phyloP scores from a whole-genome alignment of 1,140 invertebrate species.

The Nymphalis io region DNA sequence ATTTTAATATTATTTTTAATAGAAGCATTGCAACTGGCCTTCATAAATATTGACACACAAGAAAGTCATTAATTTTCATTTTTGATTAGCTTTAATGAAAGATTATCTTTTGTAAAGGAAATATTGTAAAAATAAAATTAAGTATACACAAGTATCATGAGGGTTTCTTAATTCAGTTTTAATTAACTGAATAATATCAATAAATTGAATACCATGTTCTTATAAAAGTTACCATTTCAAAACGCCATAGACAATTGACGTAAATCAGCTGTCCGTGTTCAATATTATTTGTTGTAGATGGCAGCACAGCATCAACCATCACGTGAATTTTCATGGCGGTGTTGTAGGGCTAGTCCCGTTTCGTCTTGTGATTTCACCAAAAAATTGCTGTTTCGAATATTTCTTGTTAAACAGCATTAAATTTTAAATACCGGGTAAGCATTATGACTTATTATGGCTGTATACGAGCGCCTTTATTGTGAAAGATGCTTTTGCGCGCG shows the following conservation, averaged over 20 bases:
- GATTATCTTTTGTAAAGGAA: too few species aligned
- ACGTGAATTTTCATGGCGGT: slow-evolving; percentile 81
- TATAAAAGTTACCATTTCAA: slow-evolving; percentile 11
- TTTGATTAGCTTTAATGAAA: too few species aligned
- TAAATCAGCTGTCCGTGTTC: slow-evolving; percentile 80
- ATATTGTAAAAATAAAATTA: too few species aligned
- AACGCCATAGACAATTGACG: slow-evolving; percentile 78
- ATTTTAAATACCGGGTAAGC: slow-evolving; percentile 73
- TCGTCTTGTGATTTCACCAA: slow-evolving; percentile 81
- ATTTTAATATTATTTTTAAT: too few species aligned
- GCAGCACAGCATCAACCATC: slow-evolving; percentile 80
- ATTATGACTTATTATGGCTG: slow-evolving; percentile 40
- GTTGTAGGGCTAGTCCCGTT: slow-evolving; percentile 79
- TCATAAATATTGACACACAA: too few species aligned
- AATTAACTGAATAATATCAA: background rate
- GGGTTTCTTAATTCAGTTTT: background rate
- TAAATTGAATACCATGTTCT: background rate
- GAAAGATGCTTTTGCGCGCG: slow-evolving; percentile 61
- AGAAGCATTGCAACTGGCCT: too few species aligned
- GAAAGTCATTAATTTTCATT: too few species aligned
- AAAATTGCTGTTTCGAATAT: slow-evolving; percentile 74
- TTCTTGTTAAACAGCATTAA: slow-evolving; percentile 75
- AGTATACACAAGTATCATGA: too few species aligned
- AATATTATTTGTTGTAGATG: slow-evolving; percentile 74
- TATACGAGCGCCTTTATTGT: slow-evolving; percentile 10